Conservation (phyloP, 2,797 vertebrate species). For the Dromococcyx pavoninus region DNA sequence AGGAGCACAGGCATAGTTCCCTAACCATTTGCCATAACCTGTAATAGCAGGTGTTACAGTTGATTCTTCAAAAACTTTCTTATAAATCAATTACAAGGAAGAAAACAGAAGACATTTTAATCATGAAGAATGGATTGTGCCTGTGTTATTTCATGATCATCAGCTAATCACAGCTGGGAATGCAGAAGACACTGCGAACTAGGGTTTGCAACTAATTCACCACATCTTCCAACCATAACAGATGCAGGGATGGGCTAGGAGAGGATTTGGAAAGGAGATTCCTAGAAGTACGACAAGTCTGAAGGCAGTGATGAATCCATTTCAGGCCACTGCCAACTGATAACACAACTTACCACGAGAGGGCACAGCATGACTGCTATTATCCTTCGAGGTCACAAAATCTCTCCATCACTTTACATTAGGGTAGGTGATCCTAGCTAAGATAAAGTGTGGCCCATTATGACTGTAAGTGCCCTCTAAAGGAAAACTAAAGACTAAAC, state of each 20-base stretch:
- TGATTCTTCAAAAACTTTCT: background rate
- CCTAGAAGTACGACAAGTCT: background rate
- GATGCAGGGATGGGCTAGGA: background rate
- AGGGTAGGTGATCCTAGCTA: background rate
- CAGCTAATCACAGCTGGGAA: background rate
- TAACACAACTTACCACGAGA: background rate
- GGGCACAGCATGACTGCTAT: background rate
- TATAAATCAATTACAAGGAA: background rate
- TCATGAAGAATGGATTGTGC: background rate
- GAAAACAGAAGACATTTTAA: background rate
- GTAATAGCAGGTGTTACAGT: background rate
- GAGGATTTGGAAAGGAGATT: background rate
- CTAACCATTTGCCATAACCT: background rate
- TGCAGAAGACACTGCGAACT: background rate
- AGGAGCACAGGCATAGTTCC: background rate
- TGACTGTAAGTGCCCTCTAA: background rate
- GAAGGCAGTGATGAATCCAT: background rate
- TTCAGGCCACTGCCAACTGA: accelerated
- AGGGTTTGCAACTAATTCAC: background rate
- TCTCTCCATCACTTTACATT: background rate
- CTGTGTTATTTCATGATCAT: background rate
- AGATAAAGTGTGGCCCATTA: accelerated
- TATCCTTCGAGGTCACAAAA: background rate
- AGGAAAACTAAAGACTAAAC: background rate
- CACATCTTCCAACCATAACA: background rate